Base-by-base conservation (phyloP, 1,140 invertebrate species). In the Ditylenchus dipsaci region DNA sequence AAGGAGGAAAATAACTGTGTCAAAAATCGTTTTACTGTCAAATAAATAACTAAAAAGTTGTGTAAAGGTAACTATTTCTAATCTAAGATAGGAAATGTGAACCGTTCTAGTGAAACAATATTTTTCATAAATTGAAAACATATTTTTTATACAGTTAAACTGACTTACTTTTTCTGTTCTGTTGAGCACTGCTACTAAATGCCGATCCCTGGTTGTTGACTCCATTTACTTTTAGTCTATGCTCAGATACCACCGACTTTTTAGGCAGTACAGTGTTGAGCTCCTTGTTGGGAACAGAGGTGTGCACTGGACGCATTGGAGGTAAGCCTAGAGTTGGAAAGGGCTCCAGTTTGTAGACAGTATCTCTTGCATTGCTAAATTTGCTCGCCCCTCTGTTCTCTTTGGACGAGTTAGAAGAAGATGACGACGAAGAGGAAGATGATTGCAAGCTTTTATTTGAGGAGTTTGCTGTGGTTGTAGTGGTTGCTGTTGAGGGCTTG, bases 171-270 rank as follows among this genome's bases (percentile, higher is more conserved):
- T 70, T 42, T 45, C 47, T 61, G 21, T n/a, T 68, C 43, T 70
- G 47, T 17, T 70, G 68, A 3, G 27, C 38, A 71, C 70, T 68
- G 29, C 21, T 45, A 19, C 38, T 38, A 0, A 30, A 65, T 13
- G 59, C 17, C 38, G 21, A 29, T 23, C 11, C 23, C 23, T 21
- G 57, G 13, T 3, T 3, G n/a, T 29, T 61, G 27, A 59, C 53
- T 1, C 56, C 63, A n/a, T 65, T 30, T 11, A 70, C 29, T 56
- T 65, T 42, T 27, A 70, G 42, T 19, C 53, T 49, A 30, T 69
- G 67, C 33, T 70, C 68, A 1, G 68, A 70, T 5, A 33, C 67
- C 11, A 70, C 60, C 29, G 68, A 70, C 33, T 68, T 66, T 59
- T 70, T 70, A 27, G 33, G 33, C 11, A 38, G 3, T 38, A 11